Conservation (phyloP, 2,888 invertebrate species). For the Drosophila colorata region DNA sequence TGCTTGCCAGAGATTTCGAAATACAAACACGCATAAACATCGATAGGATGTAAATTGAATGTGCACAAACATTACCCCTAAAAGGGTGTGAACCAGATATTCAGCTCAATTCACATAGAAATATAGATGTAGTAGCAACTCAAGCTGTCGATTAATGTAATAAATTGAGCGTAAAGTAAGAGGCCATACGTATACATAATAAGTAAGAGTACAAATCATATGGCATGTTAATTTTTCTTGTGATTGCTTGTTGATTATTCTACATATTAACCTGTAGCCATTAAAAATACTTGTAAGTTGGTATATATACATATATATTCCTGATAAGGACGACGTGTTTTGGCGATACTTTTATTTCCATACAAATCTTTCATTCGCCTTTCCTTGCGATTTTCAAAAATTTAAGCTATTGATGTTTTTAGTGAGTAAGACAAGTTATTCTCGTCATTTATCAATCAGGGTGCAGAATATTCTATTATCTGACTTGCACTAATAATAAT, state of each 20-base stretch:
- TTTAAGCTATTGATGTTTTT: no score
- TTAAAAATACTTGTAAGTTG: no score
- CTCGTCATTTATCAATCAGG: no score
- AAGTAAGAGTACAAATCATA: background rate
- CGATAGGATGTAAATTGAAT: conserved; percentile 38
- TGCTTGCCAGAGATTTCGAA: conserved; percentile 59
- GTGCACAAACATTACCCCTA: conserved; percentile 33
- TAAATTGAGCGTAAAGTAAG: conserved; percentile 12
- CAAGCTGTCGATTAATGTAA: conserved; percentile 16
- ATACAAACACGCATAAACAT: conserved; percentile 19
- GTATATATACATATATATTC: no score
- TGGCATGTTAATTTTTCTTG: background rate
- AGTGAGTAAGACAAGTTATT: no score
- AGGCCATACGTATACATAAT: conserved; percentile 1
- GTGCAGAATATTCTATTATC: no score
- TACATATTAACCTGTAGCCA: no score
- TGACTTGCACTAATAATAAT: no score
- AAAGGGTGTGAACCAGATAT: conserved; percentile 33
- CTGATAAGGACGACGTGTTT: no score
- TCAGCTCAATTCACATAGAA: background rate
- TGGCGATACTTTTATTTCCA: no score
- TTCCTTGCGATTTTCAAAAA: background rate
- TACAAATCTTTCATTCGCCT: no score
- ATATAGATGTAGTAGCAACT: conserved; percentile 3
- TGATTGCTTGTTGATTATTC: background rate